A percentile compares a stretch with the other conserved stretches of the same genome.
Conservation (phyloP, 2,797 vertebrate genomes). For the Rhinichthys osculus region DNA sequence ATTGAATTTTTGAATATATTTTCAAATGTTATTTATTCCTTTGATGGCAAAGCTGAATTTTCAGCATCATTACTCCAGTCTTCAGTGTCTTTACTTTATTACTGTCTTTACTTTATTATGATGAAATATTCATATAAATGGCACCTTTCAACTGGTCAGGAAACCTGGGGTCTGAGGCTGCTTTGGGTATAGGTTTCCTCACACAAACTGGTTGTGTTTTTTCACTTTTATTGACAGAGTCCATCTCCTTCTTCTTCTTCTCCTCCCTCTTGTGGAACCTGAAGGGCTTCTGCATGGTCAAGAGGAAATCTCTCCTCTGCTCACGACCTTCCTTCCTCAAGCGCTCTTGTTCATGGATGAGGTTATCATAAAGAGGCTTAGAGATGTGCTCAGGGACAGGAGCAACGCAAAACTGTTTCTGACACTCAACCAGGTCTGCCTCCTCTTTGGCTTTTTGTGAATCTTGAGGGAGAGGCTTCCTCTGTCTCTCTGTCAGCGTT, state of each 20-base stretch:
- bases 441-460: slow-evolving; percentile 72
- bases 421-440: slow-evolving; percentile 86
- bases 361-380: slow-evolving; percentile 83
- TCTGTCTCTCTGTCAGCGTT: slow-evolving; percentile 73
- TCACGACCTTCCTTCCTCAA: slow-evolving; percentile 79
- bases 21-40: not conserved
- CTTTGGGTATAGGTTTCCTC: slow-evolving; percentile 76
- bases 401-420: slow-evolving; percentile 87
- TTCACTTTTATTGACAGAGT: slow-evolving; percentile 62
- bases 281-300: slow-evolving; percentile 90
- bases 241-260: slow-evolving; percentile 77
- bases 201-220: slow-evolving; percentile 61
- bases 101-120: not conserved
- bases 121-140: slow-evolving; percentile 41
- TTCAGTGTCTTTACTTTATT: too few relatives aligned
- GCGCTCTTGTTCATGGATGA: slow-evolving; percentile 81
- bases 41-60: not conserved
- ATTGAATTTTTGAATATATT: not conserved
- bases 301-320: slow-evolving; percentile 86
- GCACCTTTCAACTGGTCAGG: slow-evolving; percentile 85
- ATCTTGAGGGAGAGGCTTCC: slow-evolving; percentile 74
- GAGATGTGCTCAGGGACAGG: slow-evolving; percentile 85
- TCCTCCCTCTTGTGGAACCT: slow-evolving; percentile 86
- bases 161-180: slow-evolving; percentile 71
- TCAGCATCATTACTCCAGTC: not conserved